Conservation (phyloP, 2,797 vertebrate species). For the Erithacus rubecula region DNA sequence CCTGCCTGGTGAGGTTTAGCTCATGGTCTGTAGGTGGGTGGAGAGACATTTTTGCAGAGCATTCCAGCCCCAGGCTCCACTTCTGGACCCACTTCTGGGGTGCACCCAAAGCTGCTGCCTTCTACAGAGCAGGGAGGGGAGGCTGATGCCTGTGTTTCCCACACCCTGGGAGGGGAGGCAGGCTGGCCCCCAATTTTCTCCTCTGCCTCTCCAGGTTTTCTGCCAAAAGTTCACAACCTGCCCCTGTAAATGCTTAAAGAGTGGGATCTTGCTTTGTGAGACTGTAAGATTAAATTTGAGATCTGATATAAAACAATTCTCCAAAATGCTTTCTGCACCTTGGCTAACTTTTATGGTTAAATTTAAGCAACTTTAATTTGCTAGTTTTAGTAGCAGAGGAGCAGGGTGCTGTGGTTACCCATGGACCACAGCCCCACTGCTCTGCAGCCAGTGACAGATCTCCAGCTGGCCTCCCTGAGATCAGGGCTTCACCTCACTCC, state of each 20-base stretch:
- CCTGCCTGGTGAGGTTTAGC: neutral
- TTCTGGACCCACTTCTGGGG: neutral
- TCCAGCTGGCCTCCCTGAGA: neutral
- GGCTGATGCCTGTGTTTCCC: neutral
- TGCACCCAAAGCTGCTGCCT: neutral
- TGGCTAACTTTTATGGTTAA: neutral
- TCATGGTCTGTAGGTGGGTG: accelerated
- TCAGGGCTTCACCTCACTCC: neutral
- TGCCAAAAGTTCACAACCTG: neutral
- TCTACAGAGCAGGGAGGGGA: neutral
- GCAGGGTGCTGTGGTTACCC: neutral
- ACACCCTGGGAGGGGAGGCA: neutral
- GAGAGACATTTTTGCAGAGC: neutral
- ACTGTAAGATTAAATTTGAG: neutral
- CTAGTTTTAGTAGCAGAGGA: neutral
- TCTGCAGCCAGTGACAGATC: neutral
- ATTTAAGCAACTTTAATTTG: neutral
- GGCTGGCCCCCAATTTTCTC: neutral
- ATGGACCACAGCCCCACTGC: neutral
- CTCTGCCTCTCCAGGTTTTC: neutral
- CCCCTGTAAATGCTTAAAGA: neutral
- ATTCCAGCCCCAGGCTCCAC: accelerated
- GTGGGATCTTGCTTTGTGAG: neutral
- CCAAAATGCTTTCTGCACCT: neutral
- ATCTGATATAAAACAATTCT: neutral